Base-by-base conservation (phyloP, 2,888 invertebrate genomes). In the Rambutsinella grinnellia region DNA sequence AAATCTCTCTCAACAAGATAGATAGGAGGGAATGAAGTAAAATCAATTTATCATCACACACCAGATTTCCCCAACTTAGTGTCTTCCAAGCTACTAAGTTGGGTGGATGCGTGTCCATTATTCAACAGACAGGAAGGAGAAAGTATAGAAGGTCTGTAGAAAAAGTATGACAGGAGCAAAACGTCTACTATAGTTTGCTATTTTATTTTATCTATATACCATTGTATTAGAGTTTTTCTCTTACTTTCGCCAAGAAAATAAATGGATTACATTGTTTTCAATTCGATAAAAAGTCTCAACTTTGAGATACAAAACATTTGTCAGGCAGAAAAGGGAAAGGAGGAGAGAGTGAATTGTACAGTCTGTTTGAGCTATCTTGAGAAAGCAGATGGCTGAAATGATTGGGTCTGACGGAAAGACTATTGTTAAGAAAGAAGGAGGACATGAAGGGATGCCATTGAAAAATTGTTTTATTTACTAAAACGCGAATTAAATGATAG, bases 1-100 rank as follows among this genome's bases (percentile, higher is more conserved):
- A 69, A 66, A 56, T 62, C 51, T 49, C 3, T 2, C 26, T 51
- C 19, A 46, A 62, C 46, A 65, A 17, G 60, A 62, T 56, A 57
- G 71, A 65, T 65, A 53, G 51, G 27, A 54, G 58, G 44, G 23
- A n/a, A 54, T 49, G 47, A 62, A 71, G 60, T 58, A 66, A 72
- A 72, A 66, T 65, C 72, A 72, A 66, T 72, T 72, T 72, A 66
- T 72, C 66, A 58, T 72, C 65, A 36, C 36, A 21, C 54, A 26
- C 15, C 17, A 68, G 68, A 69, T 69, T 69, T 65, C 17, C 54
- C 46, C 57, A 53, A 60, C 23, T 54, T 65, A 6, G 27, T 26
- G 36, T 36, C 27, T 21, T 44, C 27, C 36, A n/a, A 8, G 28
- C 44, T 27, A 2, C 26, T 27, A 49, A 19, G 19, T 36, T 36